Percentiles rank a stretch among this genome's conserved stretches.
These are phyloP conservation scores for Microdon myrmicae DNA, from an alignment of 2,888 invertebrate species.

Conservation along the genomic window DNA sequence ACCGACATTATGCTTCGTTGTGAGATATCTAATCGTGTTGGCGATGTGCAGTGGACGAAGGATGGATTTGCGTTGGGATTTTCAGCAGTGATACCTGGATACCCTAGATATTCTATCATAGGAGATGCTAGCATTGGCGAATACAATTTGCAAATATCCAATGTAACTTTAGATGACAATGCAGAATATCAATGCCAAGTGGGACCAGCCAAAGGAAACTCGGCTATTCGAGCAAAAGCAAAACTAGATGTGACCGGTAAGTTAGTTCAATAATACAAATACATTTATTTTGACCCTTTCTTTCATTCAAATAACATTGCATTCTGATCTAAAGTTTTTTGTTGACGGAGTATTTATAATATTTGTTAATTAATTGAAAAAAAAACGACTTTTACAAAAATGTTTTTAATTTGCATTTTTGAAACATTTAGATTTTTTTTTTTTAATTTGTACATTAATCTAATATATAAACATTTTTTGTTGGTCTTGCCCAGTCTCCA, in stretches of 20 bases:
- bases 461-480: too few species aligned
- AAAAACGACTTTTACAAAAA: too few species aligned
- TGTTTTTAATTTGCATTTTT: too few species aligned
- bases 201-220: conserved; percentile 82
- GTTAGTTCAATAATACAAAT: conserved; percentile 67
- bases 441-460: too few species aligned
- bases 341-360: too few species aligned
- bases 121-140: conserved; percentile 85
- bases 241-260: conserved; percentile 90
- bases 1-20: conserved; percentile 85
- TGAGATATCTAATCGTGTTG: conserved; percentile 83
- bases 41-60: conserved; percentile 94
- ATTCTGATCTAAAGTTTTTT: too few species aligned
- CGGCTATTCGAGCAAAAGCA: conserved; percentile 87
- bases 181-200: conserved; percentile 98
- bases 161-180: conserved; percentile 91
- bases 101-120: conserved; percentile 86
- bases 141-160: conserved; percentile 89
- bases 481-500: too few species aligned
- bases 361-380: too few species aligned
- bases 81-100: conserved; percentile 81
- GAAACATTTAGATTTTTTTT: too few species aligned
- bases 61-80: conserved; percentile 91
- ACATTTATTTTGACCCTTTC: conserved; percentile 20
- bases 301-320: conserved; percentile 48